phyloP scores from a whole-genome alignment of 2,113 vertebrate genomes.

The Rallus limicola region DNA sequence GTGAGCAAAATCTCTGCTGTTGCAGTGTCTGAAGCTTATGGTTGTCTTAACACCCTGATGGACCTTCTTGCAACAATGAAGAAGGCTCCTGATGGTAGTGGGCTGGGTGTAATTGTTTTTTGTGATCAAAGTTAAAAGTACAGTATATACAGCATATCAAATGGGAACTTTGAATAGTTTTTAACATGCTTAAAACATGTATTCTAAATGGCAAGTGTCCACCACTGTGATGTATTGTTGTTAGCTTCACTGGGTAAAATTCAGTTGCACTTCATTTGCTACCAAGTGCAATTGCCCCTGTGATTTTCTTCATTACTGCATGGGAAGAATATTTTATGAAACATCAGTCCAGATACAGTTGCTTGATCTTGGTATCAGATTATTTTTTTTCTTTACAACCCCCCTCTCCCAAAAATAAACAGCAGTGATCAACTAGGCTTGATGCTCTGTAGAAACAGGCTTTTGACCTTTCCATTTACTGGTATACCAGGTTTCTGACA shows the following conservation, averaged over 20 bases:
- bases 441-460: background rate
- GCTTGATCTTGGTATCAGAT: background rate
- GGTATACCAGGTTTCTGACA: background rate
- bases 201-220: background rate
- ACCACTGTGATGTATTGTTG: background rate
- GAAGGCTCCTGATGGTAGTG: background rate
- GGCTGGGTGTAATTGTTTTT: background rate
- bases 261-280: background rate
- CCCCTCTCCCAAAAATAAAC: background rate
- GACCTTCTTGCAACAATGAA: background rate
- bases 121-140: background rate
- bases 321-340: background rate
- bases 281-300: background rate
- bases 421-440: background rate
- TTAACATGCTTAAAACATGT: background rate
- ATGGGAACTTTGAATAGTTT: background rate
- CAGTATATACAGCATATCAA: background rate
- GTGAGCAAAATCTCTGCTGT: slow-evolving; percentile 21
- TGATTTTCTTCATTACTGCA: background rate
- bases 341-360: background rate
- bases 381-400: background rate
- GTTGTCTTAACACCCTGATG: background rate
- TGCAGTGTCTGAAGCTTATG: background rate
- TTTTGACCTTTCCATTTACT: slow-evolving; percentile 24
- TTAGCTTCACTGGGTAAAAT: background rate